Evolutionary conservation across 2,113 vertebrate genomes (phyloP), one percentile per base, ranked within the genome.

Genomic region (Sebastes schlegelii): DNA sequence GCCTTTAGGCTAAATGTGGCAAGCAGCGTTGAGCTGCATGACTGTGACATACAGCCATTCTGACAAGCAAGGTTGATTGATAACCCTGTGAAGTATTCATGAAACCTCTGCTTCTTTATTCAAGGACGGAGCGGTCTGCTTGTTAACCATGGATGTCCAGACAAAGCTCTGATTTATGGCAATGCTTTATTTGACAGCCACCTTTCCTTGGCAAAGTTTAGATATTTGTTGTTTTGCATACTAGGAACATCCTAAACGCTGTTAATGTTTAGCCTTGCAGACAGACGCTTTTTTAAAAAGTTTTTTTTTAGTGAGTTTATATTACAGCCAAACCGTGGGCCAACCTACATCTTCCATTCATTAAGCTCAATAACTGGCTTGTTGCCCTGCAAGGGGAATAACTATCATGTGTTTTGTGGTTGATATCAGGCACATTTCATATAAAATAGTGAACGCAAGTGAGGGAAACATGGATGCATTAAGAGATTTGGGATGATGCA

Each of bases 61-160:
- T 71, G 80, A 86, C 86, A 85, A 51, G 71, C 64, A 64, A 75
- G 74, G 85, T 23, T 88, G 84, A 89, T 66, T 69, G 63, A 88
- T 86, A 16, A 57, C 34, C 80, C 19, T 21, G 54, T 73, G 60
- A 80, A 83, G 73, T 68, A 58, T 26, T 55, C 40, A 52, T 46
- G 48, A 58, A 78, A 64, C 14, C 26, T n/a, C 49, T 23, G 51
- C 46, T 75, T 79, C 57, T 67, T 49, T 83, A 80, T 92, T 92
- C 86, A 91, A 88, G 87, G 86, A 57, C 85, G 16, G 69, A 60
- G 5, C 9, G 1, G 26, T 74, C 45, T 74, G 66, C 52, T 58
- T 77, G 79, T 60, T 61, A 54, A 79, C 66, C 16, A 66, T 49
- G 51, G 48, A 13, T 19, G 48, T 14, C 12, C 43, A 80, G 72